Evolutionary conservation across 2,113 vertebrate species (phyloP).

Genomic region (Amia ocellicauda): DNA sequence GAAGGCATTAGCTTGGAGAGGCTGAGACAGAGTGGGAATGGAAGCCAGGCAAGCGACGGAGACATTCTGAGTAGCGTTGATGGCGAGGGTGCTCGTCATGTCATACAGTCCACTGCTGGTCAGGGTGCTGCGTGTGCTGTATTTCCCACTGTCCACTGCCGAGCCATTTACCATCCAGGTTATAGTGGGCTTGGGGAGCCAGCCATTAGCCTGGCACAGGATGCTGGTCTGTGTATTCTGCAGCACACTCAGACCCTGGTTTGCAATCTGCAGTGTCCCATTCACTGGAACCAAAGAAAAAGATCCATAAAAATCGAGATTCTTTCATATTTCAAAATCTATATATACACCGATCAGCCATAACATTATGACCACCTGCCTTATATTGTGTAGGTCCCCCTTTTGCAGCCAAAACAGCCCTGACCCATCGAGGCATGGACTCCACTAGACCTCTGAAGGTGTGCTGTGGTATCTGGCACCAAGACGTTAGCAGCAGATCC

Average conservation of each 20-base stretch:
- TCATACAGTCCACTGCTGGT: constrained; percentile 46
- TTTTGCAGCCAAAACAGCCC: too few species aligned
- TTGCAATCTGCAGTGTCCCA: constrained; percentile 65
- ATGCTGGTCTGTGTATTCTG: constrained; percentile 59
- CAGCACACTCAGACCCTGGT: constrained; percentile 48
- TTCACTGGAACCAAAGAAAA: constrained; percentile 58
- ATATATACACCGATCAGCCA: background rate
- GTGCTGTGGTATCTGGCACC: too few species aligned
- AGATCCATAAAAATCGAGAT: too few species aligned
- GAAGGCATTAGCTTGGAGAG: constrained; percentile 51
- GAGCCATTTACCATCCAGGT: constrained; percentile 66
- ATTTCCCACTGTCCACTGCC: constrained; percentile 43
- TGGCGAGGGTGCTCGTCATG: constrained; percentile 60
- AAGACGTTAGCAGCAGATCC: too few species aligned
- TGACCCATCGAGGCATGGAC: too few species aligned
- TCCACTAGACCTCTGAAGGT: too few species aligned
- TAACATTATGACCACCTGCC: too few species aligned
- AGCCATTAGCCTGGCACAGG: constrained; percentile 70
- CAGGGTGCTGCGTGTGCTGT: constrained; percentile 51
- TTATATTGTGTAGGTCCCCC: too few species aligned
- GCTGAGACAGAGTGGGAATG: constrained; percentile 58
- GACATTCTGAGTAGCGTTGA: constrained; percentile 58
- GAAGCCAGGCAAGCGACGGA: constrained; percentile 70
- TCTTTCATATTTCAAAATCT: too few species aligned
- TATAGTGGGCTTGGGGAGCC: constrained; percentile 69